phyloP scores from a whole-genome alignment of 92 coral and sea anemone genomes.

The Plumapathes pennacea region DNA sequence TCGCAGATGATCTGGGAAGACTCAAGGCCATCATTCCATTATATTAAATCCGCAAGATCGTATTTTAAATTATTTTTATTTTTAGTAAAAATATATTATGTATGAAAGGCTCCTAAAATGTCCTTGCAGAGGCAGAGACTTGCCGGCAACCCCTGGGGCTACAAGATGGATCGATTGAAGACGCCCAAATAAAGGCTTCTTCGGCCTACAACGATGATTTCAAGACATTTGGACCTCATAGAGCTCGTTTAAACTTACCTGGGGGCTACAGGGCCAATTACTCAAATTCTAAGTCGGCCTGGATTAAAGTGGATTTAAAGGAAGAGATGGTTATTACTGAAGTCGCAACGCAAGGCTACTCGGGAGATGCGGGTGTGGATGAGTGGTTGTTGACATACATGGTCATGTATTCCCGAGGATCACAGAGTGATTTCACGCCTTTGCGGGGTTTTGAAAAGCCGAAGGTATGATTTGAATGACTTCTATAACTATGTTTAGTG shows the following conservation, averaged over 20 bases:
- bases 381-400: conserved; percentile 67
- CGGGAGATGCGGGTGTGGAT: conserved; percentile 54
- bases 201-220: conserved; percentile 66
- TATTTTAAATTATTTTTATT: too few species aligned
- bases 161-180: conserved; percentile 50
- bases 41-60: too few species aligned
- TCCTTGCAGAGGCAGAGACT: too few species aligned
- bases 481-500: too few species aligned
- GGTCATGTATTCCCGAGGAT: conserved; percentile 75
- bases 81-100: too few species aligned
- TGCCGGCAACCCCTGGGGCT: conserved; percentile 70
- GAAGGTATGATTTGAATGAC: too few species aligned
- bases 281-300: conserved; percentile 23
- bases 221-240: conserved; percentile 72
- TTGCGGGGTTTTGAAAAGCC: too few species aligned
- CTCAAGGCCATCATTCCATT: too few species aligned
- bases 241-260: conserved; percentile 75
- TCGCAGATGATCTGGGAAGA: too few species aligned
- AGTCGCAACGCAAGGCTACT: conserved; percentile 76
- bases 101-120: too few species aligned
- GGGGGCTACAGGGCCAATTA: conserved; percentile 74
- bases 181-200: conserved; percentile 64
- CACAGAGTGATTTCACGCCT: too few species aligned
- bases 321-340: conserved; percentile 72
- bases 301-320: conserved; percentile 67